These are phyloP conservation scores for Psilopogon haemacephalus DNA, from an alignment of 2,113 vertebrate genomes.

Conservation along the genomic window DNA sequence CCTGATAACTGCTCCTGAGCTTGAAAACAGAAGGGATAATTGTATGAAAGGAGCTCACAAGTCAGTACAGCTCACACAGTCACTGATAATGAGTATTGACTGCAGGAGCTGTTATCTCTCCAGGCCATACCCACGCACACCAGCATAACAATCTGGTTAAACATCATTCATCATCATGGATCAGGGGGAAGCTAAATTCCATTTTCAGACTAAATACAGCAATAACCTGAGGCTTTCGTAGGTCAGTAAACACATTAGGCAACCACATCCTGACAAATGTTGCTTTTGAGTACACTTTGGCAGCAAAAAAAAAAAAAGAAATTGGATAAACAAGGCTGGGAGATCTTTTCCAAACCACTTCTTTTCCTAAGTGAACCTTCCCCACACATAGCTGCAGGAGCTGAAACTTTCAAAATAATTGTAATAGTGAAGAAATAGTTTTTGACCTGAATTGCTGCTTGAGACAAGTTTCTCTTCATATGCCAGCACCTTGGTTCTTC, in stretches of 20 bases:
- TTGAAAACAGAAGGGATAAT: background rate
- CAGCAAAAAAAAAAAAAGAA: slow-evolving; percentile 6
- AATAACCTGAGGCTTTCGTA: slow-evolving; percentile 13
- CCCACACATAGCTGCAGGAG: background rate
- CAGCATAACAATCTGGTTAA: background rate
- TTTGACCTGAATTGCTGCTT: background rate
- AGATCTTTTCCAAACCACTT: slow-evolving; percentile 3
- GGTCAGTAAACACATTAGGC: slow-evolving; percentile 12
- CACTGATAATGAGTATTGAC: background rate
- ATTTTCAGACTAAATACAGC: background rate
- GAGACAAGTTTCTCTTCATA: background rate
- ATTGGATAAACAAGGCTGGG: background rate
- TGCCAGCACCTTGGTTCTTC: background rate
- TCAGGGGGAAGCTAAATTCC: background rate
- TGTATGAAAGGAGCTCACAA: background rate
- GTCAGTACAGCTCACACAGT: background rate
- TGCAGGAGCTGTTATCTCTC: background rate
- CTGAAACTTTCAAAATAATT: background rate
- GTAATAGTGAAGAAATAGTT: background rate
- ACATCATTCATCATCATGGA: background rate
- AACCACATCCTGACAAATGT: slow-evolving; percentile 29
- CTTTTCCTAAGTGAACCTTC: background rate
- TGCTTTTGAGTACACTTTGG: background rate
- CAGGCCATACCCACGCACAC: background rate
- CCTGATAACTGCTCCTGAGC: background rate